Evolutionary conservation across 92 coral and sea anemone genomes (phyloP), one percentile per base, ranked within the genome.

Genomic region (Epizoanthus illoricatus): DNA sequence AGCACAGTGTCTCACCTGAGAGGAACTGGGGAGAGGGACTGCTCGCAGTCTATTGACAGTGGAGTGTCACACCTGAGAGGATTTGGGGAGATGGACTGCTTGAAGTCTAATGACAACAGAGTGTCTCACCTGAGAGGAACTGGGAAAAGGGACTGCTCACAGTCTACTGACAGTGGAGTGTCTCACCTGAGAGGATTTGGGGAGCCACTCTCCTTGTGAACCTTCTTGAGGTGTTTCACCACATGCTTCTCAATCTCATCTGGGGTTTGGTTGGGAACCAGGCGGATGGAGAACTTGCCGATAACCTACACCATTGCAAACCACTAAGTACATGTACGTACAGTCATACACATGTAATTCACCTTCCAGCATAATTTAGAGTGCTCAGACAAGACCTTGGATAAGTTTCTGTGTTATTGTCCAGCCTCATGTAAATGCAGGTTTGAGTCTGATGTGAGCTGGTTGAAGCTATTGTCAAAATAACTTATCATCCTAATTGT

Each of bases 211-310:
- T 88, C 59, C 71, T 85, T 55, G 70, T 93, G 97, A 21, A 88
- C 88, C 23, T 90, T 63, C 52, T 81, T 73, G 73, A 96, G 72
- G 79, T 96, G 86, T 2, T 85, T 72, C 28, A 74, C 60, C 13
- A 96, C 99, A 54, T 55, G 90, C 42, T 88, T 58, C 43, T 88
- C 91, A 67, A 96, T 92, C 56, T 73, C 79, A 5, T 63, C 76
- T 4, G 99, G 99, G 23, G 82, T 85, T 89, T 92, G 96, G 55
- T 93, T 54, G 9, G 99, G 99, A 9, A 96, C 99, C 54, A 96
- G 88, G 69, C 99, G 99, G 47, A 96, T 91, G 63, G 99, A 96
- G 63, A 96, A 96, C 87, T 96, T 96, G 52, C 99, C 99, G 58
- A 90, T 96, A 42, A 91, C 98, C 99, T 96, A 33, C 69, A 6